A percentile compares a stretch with the other conserved stretches of the same genome.
Conservation (phyloP, 2,113 vertebrate genomes). For the Rhabdomys dilectus region DNA sequence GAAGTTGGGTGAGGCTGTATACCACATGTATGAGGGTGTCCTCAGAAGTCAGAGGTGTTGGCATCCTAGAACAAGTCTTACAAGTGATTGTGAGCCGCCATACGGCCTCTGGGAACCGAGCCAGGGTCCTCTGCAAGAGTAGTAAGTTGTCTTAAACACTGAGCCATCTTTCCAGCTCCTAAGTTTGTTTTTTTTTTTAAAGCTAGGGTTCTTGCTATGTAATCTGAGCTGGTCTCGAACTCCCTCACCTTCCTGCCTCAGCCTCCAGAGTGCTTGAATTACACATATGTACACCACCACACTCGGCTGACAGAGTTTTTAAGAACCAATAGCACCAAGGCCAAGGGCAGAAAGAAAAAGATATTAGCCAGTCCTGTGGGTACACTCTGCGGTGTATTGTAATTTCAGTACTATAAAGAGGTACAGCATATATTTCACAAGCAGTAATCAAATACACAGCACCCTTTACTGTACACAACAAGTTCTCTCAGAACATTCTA, state of each 20-base stretch:
- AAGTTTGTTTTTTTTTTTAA: neutral
- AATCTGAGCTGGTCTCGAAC: neutral
- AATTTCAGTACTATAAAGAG: neutral
- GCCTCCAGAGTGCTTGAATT: neutral
- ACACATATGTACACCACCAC: neutral
- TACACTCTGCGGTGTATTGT: no score
- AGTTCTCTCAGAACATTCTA: neutral
- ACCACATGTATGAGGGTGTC: neutral
- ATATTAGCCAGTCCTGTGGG: neutral
- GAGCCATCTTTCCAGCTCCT: neutral
- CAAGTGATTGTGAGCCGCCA: neutral
- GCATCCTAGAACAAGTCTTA: neutral
- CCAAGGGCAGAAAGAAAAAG: neutral
- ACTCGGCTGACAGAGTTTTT: neutral
- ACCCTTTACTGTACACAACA: neutral
- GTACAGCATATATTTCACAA: neutral
- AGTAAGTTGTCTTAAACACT: neutral
- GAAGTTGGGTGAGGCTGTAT: neutral
- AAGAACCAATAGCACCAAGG: neutral
- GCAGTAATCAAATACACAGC: conserved; percentile 6
- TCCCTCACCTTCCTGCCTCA: neutral
- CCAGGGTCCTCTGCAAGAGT: neutral
- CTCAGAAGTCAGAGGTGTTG: neutral
- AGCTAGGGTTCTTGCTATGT: neutral
- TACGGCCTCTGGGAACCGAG: neutral